Base-by-base conservation (phyloP, 2,888 invertebrate genomes). In the Schrankia costaestrigalis region DNA sequence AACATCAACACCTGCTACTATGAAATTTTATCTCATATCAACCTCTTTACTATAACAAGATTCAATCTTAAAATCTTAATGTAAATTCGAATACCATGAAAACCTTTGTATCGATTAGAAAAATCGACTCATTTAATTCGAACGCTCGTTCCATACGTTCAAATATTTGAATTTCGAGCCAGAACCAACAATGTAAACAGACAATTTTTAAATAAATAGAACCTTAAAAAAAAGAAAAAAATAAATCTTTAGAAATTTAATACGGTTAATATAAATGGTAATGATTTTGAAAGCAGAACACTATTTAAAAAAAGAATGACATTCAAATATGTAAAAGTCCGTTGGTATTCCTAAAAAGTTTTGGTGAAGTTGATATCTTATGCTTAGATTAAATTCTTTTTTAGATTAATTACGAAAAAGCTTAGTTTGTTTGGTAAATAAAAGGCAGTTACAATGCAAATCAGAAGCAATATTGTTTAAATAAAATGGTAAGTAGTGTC, bases 21-120 rank as follows among this genome's bases (percentile, higher is more conserved):
- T 47, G 46, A 55, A 47, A 62, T 57, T 54, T 57, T 46, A 63
- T 61, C 56, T 62, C 35, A 53, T 51, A 58, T 63, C 58, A 54
- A 52, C 32, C 5, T 8, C 14, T 26, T 42, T 39, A 45, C 38
- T 30, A 22, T 39, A 51, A 39, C 42, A 41, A 39, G 50, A 56
- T 63, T 31, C 34, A 31, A 62, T 61, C 53, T 56, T 40, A 51
- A 52, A 41, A 64, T 64, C 58, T 61, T 44, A 53, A 62, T 60
- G 55, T 50, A 47, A 52, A 66, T 66, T 54, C 26, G 39, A 49
- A 59, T 55, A 45, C 48, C 34, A 54, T 51, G 41, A 47, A 59
- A 35, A 57, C 59, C 46, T 58, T 49, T 41, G 36, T 39, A 52
- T 40, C 45, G 30, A 50, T 46, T 44, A 46, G 31, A 60, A 41